phyloP scores from a whole-genome alignment of 2,797 vertebrate species.

The Amblyopsis hoosieri region DNA sequence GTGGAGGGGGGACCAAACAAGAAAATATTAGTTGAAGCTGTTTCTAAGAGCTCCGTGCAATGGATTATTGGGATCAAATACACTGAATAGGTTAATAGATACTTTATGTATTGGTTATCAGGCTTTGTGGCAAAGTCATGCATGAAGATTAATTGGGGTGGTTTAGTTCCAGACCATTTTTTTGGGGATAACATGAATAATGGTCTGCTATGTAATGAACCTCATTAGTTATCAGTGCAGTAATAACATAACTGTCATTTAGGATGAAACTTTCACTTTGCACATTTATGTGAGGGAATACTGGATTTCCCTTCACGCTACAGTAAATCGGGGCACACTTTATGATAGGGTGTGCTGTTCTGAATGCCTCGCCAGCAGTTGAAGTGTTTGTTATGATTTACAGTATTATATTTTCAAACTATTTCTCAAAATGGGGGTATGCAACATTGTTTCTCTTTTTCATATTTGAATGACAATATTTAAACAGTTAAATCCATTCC shows the following conservation, averaged over 20 bases:
- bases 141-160: constrained; percentile 1
- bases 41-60: constrained; percentile 23
- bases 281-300: background rate
- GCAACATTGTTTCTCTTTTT: too few species aligned
- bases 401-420: too few species aligned
- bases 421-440: too few species aligned
- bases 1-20: constrained; percentile 6
- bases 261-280: background rate
- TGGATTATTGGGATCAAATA: constrained; percentile 47
- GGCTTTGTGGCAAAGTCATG: constrained; percentile 16
- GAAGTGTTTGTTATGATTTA: too few species aligned
- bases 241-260: constrained; percentile 7
- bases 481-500: too few species aligned
- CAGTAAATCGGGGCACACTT: background rate
- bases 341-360: background rate
- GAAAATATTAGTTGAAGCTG: background rate
- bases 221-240: constrained; percentile 1
- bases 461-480: too few species aligned
- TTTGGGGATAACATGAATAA: constrained; percentile 2
- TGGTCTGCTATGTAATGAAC: constrained; percentile 1
- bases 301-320: background rate
- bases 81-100: constrained; percentile 34
- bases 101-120: constrained; percentile 6
- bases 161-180: background rate
- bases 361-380: too few species aligned